These are phyloP conservation scores for Chinchilla lanigera DNA, from an alignment of 2,113 vertebrate species.

Conservation along the genomic window DNA sequence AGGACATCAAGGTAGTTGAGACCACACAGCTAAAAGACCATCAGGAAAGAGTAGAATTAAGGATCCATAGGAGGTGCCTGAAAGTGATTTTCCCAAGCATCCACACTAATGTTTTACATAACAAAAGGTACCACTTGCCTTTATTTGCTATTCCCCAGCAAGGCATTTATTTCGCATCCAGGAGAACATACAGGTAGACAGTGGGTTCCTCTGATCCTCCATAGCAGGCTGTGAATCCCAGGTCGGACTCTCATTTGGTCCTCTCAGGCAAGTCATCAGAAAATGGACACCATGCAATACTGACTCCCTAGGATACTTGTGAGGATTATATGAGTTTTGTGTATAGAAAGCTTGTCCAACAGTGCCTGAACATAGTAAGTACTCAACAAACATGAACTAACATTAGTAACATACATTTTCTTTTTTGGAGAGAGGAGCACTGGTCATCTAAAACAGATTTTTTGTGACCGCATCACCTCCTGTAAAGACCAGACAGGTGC, in stretches of 20 bases:
- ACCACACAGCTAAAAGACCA: background rate
- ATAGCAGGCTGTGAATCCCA: background rate
- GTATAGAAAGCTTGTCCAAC: background rate
- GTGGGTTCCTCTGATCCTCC: background rate
- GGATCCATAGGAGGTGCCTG: too few species aligned
- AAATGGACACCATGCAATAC: background rate
- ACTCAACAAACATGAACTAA: background rate
- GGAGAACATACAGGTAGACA: background rate
- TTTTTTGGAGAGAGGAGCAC: background rate
- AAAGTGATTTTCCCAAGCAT: background rate
- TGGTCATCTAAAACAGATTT: background rate
- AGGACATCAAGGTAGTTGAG: background rate
- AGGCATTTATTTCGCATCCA: background rate
- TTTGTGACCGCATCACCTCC: background rate
- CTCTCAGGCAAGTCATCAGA: background rate
- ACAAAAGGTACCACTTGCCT: background rate
- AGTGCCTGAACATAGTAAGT: background rate
- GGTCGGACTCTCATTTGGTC: background rate
- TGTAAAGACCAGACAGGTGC: background rate
- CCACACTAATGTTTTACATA: background rate
- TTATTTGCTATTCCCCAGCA: background rate
- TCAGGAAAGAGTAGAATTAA: background rate
- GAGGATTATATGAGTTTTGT: background rate
- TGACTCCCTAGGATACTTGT: background rate
- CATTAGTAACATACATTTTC: background rate